Conservation (phyloP, 2,113 vertebrate genomes). For the Nothocercus nigrocapillus region DNA sequence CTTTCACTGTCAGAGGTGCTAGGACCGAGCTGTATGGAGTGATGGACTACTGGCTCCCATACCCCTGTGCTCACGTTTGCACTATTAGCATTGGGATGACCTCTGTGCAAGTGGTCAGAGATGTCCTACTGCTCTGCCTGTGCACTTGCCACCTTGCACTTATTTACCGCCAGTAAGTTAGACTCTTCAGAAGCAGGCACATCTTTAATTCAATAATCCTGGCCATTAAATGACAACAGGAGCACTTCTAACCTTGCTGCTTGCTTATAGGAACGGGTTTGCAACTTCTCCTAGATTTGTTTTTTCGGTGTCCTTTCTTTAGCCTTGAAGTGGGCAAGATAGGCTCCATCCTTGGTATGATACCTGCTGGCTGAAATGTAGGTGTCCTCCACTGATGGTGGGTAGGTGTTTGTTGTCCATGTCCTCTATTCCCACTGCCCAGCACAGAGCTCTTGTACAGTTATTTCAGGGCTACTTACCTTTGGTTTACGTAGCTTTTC, state of each 20-base stretch:
- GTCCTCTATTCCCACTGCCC: background rate
- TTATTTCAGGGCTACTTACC: background rate
- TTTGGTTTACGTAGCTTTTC: background rate
- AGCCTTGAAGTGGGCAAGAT: background rate
- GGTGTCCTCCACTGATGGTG: background rate
- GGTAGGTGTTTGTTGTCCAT: background rate
- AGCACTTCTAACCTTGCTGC: background rate
- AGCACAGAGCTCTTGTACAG: background rate
- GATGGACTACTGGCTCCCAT: accelerated
- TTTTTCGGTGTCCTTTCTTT: background rate
- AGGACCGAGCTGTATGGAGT: background rate
- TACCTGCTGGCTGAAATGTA: background rate
- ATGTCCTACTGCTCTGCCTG: accelerated
- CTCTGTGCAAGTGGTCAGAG: background rate
- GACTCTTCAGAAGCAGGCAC: background rate
- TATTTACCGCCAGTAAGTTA: background rate
- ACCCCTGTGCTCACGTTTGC: background rate
- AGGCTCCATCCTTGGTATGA: background rate
- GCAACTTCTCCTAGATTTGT: background rate
- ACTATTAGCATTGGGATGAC: background rate
- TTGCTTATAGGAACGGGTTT: background rate
- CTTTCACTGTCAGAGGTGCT: background rate
- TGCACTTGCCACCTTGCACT: background rate
- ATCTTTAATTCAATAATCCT: accelerated
- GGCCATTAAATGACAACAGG: background rate